Base-by-base conservation (phyloP, 2,797 vertebrate species). In the Leptatherina wallacei region DNA sequence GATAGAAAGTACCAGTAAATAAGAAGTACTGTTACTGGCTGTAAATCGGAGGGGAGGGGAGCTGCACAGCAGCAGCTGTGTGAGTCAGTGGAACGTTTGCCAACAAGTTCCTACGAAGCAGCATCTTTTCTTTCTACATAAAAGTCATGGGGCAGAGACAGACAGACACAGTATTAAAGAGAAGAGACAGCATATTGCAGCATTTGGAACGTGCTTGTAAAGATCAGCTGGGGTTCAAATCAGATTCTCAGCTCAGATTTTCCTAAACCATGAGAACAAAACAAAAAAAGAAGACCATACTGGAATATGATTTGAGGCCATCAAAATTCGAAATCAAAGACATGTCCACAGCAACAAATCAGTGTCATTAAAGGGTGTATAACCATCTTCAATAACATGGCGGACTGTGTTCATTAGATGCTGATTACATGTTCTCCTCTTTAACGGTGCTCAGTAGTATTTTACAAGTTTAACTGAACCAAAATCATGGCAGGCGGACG, bases 391-490 rank as follows among this genome's bases (percentile, higher is more conserved):
- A 75, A 77, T 71, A 77, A 71, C 71, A 69, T 20, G 58, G 71
- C 65, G 77, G 65, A 61, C 49, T 73, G 75, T 78, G 71, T 82
- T 87, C 80, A 87, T 90, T 84, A 87, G 82, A 80, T 71, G 74
- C 76, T 76, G 72, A 86, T 89, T 87, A 77, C 73, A 84, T 62
- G 65, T 86, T 85, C 84, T 80, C 66, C 79, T 81, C 75, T 84
- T 85, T 78, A 84, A 89, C 78, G 24, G 67, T 24, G 58, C 73
- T 65, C 84, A 58, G 86, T 75, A 76, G 85, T 75, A 77, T 89
- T 92, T 92, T 88, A 91, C 87, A 86, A 89, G 88, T 78, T 80
- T 55, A 85, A 86, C 74, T 64, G 68, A 85, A 89, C 88, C 80
- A 85, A 88, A 90, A 75, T 84, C 64, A 33, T 86, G 82, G 82